These are phyloP conservation scores for Ptyas mucosa DNA, from an alignment of 2,113 vertebrate genomes.

Conservation along the genomic window DNA sequence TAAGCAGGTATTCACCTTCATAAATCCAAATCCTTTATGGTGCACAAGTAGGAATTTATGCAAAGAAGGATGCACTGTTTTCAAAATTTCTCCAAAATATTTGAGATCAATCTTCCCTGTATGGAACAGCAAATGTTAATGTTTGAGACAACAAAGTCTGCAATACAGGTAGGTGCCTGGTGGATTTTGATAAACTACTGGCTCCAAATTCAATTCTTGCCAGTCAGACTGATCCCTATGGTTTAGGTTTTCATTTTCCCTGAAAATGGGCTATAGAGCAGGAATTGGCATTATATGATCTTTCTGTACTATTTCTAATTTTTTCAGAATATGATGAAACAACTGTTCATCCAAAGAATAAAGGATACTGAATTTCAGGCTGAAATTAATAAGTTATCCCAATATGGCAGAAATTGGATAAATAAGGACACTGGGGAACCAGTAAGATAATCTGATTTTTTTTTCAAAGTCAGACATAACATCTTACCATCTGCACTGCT, in stretches of 20 bases:
- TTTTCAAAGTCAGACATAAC: not conserved
- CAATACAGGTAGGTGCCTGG: not conserved
- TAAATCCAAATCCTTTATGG: not conserved
- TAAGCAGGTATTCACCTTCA: not conserved
- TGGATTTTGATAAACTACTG: not conserved
- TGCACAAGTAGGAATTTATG: not conserved
- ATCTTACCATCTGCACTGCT: not conserved
- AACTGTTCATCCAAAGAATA: not conserved
- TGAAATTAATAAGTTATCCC: not conserved
- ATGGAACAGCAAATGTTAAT: not conserved
- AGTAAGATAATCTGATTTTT: not conserved
- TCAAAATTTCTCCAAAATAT: not conserved
- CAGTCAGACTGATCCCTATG: not conserved
- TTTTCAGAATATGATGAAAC: not conserved
- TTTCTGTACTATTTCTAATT: not conserved
- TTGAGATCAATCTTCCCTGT: not conserved
- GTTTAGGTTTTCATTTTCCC: not conserved
- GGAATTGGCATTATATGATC: not conserved
- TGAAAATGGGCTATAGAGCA: not conserved
- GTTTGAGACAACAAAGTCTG: not conserved
- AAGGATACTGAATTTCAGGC: not conserved
- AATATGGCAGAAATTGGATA: not conserved
- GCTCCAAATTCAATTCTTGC: not conserved
- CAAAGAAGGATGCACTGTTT: not conserved
- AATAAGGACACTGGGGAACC: not conserved